Base-by-base conservation (phyloP, 2,797 vertebrate species). In the Centroberyx gerrardi region DNA sequence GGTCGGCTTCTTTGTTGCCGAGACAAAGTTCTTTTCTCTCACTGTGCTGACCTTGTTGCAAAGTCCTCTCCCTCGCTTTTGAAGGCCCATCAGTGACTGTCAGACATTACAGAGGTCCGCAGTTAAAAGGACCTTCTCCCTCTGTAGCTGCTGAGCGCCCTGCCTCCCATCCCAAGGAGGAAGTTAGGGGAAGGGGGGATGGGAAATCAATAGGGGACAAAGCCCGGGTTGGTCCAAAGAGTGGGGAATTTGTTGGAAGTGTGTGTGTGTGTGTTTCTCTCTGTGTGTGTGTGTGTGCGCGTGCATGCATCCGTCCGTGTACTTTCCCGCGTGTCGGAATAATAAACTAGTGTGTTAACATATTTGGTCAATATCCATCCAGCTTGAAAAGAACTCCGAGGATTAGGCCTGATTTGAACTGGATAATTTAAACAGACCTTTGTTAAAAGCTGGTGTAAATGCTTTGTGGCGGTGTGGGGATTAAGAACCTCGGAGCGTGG, bases 351-450 rank as follows among this genome's bases (percentile, higher is more conserved):
- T 66, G 49, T 44, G 33, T 53, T 53, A 53, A 58, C 62, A 28
- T 58, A 33, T 70, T 64, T 38, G 68, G 87, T 93, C 91, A 90
- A 89, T 91, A 90, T 85, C 76, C 42, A 17, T 75, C 59, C 4
- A 51, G 78, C 74, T 72, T 29, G 76, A 82, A 78, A 83, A 80
- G 56, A 75, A 75, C 81, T 76, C 38, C 0, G 67, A 74, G 90
- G 91, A 92, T 93, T 89, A 90, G 71, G 12, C 31, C 8, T 42
- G 87, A 93, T 93, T 88, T 85, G 64, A 88, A 82, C 78, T 62
- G 82, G 90, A 88, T 92, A 89, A 92, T 93, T 92, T 86, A 76
- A 78, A 70, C 80, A 46, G 69, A 53, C 81, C 80, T 87, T 27
- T 76, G 88, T 91, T 84, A 90, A 90, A 86, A 75, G 83, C 82